A percentile compares a stretch with the other conserved stretches of the same genome.
Evolutionary conservation across 2,797 vertebrate genomes (phyloP).

Genomic region (Ispidina picta): DNA sequence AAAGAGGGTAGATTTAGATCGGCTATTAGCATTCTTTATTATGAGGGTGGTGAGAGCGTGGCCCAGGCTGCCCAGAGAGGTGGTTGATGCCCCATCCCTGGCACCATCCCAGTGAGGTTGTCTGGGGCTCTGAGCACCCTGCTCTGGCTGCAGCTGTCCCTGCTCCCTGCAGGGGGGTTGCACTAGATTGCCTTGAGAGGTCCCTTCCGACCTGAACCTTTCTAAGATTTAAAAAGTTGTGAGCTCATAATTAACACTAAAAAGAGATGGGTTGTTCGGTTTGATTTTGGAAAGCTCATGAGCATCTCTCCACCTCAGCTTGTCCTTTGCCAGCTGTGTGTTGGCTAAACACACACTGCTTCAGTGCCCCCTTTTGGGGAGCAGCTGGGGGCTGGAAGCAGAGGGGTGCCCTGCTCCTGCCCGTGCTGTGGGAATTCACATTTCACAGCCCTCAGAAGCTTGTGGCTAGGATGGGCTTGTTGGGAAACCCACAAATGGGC

Average conservation of each 20-base stretch:
- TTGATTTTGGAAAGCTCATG: neutral
- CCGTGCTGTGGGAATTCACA: neutral
- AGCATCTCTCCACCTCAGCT: neutral
- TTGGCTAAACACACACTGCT: accelerated
- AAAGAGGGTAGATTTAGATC: neutral
- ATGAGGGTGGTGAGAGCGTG: neutral
- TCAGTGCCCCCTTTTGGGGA: neutral
- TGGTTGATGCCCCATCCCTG: neutral
- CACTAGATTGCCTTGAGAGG: neutral
- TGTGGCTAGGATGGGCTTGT: neutral
- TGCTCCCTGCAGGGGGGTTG: neutral
- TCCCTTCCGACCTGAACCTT: neutral
- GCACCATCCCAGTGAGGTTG: neutral
- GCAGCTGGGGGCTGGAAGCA: neutral
- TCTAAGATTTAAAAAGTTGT: neutral
- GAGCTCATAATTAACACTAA: neutral
- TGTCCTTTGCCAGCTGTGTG: neutral
- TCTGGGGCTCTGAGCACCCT: neutral
- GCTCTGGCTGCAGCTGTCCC: neutral
- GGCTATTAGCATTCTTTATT: neutral
- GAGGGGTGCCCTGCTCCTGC: neutral
- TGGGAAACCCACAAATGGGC: neutral
- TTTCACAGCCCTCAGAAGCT: accelerated
- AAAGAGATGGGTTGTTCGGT: neutral
- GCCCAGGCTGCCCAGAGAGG: neutral